Base-by-base conservation (phyloP, 2,797 vertebrate species). In the Oreortyx pictus region DNA sequence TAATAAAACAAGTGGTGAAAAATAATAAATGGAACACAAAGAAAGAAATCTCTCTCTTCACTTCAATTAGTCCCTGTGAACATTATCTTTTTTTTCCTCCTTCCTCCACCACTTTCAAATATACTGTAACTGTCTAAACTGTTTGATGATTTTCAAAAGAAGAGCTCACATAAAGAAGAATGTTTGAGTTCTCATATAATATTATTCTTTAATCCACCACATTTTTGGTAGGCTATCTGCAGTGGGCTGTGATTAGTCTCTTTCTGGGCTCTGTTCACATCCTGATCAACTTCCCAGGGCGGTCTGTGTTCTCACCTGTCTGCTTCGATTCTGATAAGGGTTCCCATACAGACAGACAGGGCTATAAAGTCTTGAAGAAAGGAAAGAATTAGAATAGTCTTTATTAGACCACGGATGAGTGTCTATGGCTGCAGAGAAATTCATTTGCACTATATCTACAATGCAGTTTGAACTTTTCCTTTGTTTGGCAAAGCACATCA, bases 1-100 rank as follows among this genome's bases (percentile, higher is more conserved):
- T 98, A 98, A 98, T 99, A 98, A 98, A 98, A 97, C 95, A 97
- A 97, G 96, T 83, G 94, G 84, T 96, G 97, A 98, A 98, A 98
- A 98, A 97, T 92, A 97, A 97, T 97, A 98, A 98, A 98, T 96
- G 96, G 94, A 94, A 74, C 35, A 82, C 79, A 92, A 90, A 88
- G 70, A 97, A 82, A 97, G 97, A 98, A 96, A 79, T 81, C 95
- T 96, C 97, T 98, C 97, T 86, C 85, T 97, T 54, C 37, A 83
- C 93, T 96, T 88, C 96, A 98, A 97, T 97, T 96, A 97, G 95
- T 96, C 97, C 98, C 97, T 96, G 96, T 97, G 79, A 94, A 95
- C 88, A 78, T 78, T 92, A 67, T 94, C 95, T 95, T 90, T 95
- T 97, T 33, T 43, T 98, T 97, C 97, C 17, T 71, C 97, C 97